Evolutionary conservation across 2,797 vertebrate genomes (phyloP).

Genomic region (Podarcis siculus): DNA sequence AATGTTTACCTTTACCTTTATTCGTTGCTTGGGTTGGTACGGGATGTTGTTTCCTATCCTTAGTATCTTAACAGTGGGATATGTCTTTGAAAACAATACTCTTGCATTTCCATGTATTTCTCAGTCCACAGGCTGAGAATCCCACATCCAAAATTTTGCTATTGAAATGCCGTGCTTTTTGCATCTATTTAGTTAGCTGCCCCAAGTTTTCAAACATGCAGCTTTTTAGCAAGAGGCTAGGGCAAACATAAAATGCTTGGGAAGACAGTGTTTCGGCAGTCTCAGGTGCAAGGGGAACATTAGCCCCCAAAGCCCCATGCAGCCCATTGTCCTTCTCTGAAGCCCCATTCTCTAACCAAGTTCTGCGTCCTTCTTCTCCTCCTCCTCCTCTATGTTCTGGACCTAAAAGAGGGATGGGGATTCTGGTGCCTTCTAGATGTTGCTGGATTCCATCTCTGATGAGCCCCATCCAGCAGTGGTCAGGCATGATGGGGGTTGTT

Average conservation of each 20-base stretch:
- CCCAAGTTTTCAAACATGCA: neutral
- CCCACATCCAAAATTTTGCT: neutral
- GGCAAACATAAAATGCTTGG: neutral
- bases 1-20: too few species aligned
- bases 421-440: too few species aligned
- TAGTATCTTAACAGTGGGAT: neutral
- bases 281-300: neutral
- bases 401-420: neutral
- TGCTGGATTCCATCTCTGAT: too few species aligned
- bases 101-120: neutral
- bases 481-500: too few species aligned
- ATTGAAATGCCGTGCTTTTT: neutral
- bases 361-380: neutral
- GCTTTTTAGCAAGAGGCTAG: neutral
- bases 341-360: neutral
- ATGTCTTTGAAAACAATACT: neutral
- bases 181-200: neutral
- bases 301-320: too few species aligned
- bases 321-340: neutral
- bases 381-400: neutral
- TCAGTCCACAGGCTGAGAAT: neutral
- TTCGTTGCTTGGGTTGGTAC: too few species aligned
- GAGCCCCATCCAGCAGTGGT: too few species aligned
- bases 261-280: neutral
- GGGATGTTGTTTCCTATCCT: too few species aligned